phyloP scores from a whole-genome alignment of 2,797 vertebrate genomes.

The Catharus ustulatus region DNA sequence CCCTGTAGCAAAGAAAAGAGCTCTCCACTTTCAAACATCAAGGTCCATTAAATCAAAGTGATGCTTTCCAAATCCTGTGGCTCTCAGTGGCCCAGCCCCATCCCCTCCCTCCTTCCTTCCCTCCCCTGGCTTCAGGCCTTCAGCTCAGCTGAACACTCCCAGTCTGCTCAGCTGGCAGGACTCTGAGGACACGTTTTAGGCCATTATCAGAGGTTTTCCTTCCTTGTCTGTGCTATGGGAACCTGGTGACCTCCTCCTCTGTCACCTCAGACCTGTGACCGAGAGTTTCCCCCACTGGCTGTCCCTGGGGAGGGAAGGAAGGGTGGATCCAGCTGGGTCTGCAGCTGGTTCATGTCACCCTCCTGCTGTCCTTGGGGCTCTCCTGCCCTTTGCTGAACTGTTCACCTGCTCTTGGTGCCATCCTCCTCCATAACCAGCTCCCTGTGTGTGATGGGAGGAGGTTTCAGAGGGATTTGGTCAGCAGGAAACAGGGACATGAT shows the following conservation, averaged over 20 bases:
- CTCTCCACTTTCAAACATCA: background rate
- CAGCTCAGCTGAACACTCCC: background rate
- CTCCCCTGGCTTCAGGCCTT: background rate
- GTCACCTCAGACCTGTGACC: fast-evolving
- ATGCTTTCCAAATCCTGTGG: background rate
- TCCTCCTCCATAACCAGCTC: fast-evolving
- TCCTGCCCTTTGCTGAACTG: background rate
- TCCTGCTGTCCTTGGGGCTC: background rate
- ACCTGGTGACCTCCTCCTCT: fast-evolving
- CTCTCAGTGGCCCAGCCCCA: background rate
- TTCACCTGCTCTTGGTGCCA: background rate
- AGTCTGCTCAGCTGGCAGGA: background rate
- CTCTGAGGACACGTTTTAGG: background rate
- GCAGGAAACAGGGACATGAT: fast-evolving
- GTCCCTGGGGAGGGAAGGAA: fast-evolving
- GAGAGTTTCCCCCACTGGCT: background rate
- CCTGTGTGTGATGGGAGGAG: fast-evolving
- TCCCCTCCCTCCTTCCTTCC: background rate
- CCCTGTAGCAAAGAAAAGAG: background rate
- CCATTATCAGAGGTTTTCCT: background rate
- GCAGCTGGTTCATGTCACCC: background rate
- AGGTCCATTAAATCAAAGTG: background rate
- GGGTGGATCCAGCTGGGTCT: background rate
- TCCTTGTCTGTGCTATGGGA: fast-evolving
- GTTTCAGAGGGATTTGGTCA: background rate